Evolutionary conservation across 2,113 vertebrate species (phyloP).

Genomic region (Podarcis cretensis): DNA sequence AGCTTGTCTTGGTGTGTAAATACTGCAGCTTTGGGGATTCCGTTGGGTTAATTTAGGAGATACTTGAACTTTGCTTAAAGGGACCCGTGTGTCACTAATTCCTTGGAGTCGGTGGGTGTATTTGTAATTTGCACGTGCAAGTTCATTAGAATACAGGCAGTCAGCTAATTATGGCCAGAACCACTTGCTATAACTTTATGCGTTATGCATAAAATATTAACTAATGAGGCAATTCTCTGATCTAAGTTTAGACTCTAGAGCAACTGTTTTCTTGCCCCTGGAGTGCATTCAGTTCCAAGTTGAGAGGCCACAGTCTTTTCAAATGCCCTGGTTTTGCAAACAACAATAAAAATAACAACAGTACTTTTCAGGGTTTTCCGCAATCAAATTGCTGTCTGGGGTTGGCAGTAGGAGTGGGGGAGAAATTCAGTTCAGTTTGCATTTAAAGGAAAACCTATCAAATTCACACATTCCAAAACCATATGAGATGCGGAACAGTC

Average conservation of each 20-base stretch:
- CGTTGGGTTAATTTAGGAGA: conserved; percentile 71
- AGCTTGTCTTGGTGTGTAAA: conserved; percentile 59
- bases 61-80: conserved; percentile 71
- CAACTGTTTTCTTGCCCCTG: conserved; percentile 45
- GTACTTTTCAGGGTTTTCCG: neutral
- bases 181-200: conserved; percentile 62
- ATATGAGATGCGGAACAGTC: too few species aligned
- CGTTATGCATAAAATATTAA: conserved; percentile 71
- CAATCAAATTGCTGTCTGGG: neutral
- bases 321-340: neutral
- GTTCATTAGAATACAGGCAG: conserved; percentile 68
- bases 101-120: conserved; percentile 29
- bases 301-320: neutral
- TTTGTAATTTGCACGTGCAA: conserved; percentile 63
- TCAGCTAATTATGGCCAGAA: conserved; percentile 71
- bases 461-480: too few species aligned
- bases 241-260: conserved; percentile 31
- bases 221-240: conserved; percentile 53
- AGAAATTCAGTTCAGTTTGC: too few species aligned
- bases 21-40: conserved; percentile 60
- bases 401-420: too few species aligned
- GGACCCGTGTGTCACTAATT: conserved; percentile 57
- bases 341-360: neutral
- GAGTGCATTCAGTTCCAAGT: neutral
- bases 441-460: too few species aligned